Percentiles rank a stretch among this genome's conserved stretches.
phyloP scores from a whole-genome alignment of 2,113 vertebrate genomes.

The Litocranius walleri region DNA sequence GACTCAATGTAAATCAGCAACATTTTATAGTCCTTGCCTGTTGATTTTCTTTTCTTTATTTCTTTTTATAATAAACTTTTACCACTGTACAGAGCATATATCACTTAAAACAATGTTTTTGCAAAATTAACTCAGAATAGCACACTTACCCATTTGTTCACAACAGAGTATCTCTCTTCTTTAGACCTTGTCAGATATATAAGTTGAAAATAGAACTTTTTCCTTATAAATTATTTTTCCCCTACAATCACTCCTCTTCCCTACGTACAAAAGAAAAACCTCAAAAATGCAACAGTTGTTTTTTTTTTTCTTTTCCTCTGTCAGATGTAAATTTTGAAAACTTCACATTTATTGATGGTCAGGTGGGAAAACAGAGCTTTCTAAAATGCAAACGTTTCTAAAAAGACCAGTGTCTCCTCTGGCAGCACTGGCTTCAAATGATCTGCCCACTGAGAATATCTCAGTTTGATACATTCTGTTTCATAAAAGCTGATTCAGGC shows the following conservation, averaged over 20 bases:
- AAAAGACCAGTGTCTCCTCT: slow-evolving; percentile 70
- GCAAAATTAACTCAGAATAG: not conserved
- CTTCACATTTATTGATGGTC: slow-evolving; percentile 61
- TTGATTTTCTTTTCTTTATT: not conserved
- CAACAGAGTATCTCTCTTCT: not conserved
- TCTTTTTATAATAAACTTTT: not conserved
- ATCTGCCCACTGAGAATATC: slow-evolving; percentile 71
- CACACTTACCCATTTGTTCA: not conserved
- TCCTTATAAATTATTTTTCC: not conserved
- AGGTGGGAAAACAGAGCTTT: slow-evolving; percentile 64
- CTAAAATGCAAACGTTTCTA: slow-evolving; percentile 73
- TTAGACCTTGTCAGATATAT: not conserved
- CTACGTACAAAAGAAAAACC: slow-evolving; percentile 15
- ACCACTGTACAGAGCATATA: not conserved
- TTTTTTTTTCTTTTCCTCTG: slow-evolving; percentile 55
- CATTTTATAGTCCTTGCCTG: not conserved
- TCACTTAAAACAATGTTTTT: not conserved
- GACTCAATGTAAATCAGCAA: not conserved
- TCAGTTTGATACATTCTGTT: slow-evolving; percentile 75
- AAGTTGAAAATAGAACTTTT: not conserved
- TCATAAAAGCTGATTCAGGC: slow-evolving; percentile 71
- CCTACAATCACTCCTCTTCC: too few relatives aligned
- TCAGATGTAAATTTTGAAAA: slow-evolving; percentile 57
- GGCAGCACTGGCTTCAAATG: slow-evolving; percentile 73
- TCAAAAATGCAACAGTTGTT: slow-evolving; percentile 23